phyloP scores from a whole-genome alignment of 2,888 invertebrate species.

The Stegophylla sp. region DNA sequence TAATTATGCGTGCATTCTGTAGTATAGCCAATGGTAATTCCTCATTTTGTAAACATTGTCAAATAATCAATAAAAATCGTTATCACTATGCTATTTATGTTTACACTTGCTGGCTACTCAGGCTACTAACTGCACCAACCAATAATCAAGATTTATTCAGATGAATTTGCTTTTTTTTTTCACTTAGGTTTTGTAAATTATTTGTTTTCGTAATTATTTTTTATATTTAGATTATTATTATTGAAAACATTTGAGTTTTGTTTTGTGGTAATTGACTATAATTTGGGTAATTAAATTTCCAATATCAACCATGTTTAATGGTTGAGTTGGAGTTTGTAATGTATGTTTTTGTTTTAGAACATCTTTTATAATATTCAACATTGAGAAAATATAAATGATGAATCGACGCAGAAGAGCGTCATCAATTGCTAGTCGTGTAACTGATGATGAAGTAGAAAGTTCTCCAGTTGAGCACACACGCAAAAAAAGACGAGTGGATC shows the following conservation, averaged over 20 bases:
- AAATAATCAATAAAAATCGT: constrained; percentile 53
- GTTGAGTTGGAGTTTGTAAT: too few species aligned
- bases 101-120: constrained; percentile 28
- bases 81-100: constrained; percentile 41
- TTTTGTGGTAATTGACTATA: neutral
- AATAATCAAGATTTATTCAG: too few species aligned
- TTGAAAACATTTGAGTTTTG: neutral
- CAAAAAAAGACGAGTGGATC: constrained; percentile 78
- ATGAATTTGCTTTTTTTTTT: neutral
- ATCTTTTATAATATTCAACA: neutral
- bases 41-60: constrained; percentile 46
- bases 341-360: constrained; percentile 9
- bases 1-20: neutral
- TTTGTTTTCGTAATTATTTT: neutral
- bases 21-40: constrained; percentile 7
- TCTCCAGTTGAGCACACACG: constrained; percentile 67
- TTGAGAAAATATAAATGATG: constrained; percentile 65
- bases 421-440: constrained; percentile 79
- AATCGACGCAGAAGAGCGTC: constrained; percentile 83
- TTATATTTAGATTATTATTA: neutral
- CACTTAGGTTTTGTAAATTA: neutral
- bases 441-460: constrained; percentile 78
- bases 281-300: neutral
- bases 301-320: too few species aligned
- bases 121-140: neutral